Base-by-base conservation (phyloP, 2,888 invertebrate species). In the Nephrotoma guestfalica region DNA sequence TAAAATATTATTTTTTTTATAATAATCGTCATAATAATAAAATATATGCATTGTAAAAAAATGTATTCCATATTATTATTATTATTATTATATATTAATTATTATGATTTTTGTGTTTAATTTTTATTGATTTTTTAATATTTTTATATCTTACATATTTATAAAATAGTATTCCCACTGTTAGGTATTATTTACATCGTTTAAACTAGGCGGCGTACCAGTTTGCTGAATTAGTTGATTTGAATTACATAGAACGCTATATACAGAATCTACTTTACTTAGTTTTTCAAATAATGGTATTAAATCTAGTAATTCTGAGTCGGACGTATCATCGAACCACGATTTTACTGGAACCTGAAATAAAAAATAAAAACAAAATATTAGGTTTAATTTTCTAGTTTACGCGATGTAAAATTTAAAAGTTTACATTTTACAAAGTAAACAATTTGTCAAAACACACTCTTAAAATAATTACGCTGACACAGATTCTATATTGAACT, bases 291-390 rank as follows among this genome's bases (percentile, higher is more conserved):
- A 97, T 92, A 99, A 97, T 89, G 99, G 99, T 92, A 99, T 96
- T 91, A 99, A 94, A 93, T 99, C 99, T 90, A 98, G 94, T 88
- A 99, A 94, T 93, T 99, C 99, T 88, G 97, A 96, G 93, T 99
- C 99, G 90, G 96, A 96, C 95, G 97, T 97, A 93, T 99, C 99
- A 93, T 99, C 99, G 93, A 99, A 99, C 99, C 99, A 99, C 88
- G 99, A 99, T 91, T 97, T 97, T 89, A 99, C 99, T 91, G 99
- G 98, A 92, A 99, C 98, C 96, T 97, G 91, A 0, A 91, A 91
- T 87, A 87, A 87, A 87, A 85, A 47, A 86, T 86, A 88, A 86
- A 86, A 87, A 83, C 40, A 85, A 83, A 87, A 87, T 30, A 30
- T 30, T 30, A 30, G 30, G 30, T 30, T 30, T 30, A 30, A 30